These are phyloP conservation scores for Drosophila oshimai DNA, from an alignment of 1,140 invertebrate genomes.

Conservation along the genomic window DNA sequence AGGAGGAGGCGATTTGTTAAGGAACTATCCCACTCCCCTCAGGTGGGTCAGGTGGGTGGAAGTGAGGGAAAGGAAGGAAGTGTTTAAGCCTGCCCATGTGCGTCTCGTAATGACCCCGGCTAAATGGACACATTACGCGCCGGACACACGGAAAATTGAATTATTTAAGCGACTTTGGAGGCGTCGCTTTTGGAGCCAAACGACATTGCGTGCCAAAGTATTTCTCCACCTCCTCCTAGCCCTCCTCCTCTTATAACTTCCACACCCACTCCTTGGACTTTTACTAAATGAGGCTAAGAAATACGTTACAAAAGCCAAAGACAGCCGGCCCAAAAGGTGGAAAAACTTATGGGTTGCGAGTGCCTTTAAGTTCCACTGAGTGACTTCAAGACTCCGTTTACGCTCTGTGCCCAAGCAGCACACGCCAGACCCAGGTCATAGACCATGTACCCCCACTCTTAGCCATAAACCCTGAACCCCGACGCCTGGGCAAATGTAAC, in stretches of 20 bases:
- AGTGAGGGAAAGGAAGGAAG: slow-evolving; percentile 49
- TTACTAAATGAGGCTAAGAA: neutral
- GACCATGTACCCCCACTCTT: neutral
- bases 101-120: slow-evolving; percentile 61
- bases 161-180: slow-evolving; percentile 64
- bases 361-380: slow-evolving; percentile 68
- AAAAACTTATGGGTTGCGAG: slow-evolving; percentile 16
- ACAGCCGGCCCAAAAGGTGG: slow-evolving; percentile 7
- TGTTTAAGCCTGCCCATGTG: slow-evolving; percentile 69
- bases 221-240: neutral
- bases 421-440: slow-evolving; percentile 42
- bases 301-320: slow-evolving; percentile 59
- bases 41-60: slow-evolving; percentile 8
- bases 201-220: slow-evolving; percentile 52
- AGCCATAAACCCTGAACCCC: neutral
- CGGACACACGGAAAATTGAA: slow-evolving; percentile 65
- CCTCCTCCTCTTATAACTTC: neutral
- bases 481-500: slow-evolving; percentile 44
- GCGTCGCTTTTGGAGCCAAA: slow-evolving; percentile 45
- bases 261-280: slow-evolving; percentile 1
- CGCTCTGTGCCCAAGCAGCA: slow-evolving; percentile 31
- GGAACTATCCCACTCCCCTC: slow-evolving; percentile 18
- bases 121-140: slow-evolving; percentile 74
- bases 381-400: slow-evolving; percentile 50
- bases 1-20: slow-evolving; percentile 68